A percentile compares a stretch with the other conserved stretches of the same genome.
Evolutionary conservation across 1,140 invertebrate species (phyloP).

Genomic region (Euglossa dilemma): DNA sequence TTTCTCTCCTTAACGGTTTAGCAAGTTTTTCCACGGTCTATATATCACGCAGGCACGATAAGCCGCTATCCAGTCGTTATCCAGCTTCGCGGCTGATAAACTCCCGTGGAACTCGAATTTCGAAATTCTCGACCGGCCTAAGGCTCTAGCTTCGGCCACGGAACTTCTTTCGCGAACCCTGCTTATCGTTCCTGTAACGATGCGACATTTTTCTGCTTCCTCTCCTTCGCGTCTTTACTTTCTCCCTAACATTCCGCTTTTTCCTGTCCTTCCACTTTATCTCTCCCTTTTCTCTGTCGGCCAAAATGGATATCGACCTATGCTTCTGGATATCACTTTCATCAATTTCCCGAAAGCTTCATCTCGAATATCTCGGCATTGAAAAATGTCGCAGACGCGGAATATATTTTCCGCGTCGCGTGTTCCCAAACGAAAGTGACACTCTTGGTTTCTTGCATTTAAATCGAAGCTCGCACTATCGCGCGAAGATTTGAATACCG

Average conservation of each 20-base stretch:
- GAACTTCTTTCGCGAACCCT: neutral
- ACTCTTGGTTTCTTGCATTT: no score
- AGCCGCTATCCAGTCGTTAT: neutral
- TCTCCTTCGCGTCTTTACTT: neutral
- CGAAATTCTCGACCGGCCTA: neutral
- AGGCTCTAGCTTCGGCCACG: neutral
- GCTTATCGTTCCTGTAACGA: neutral
- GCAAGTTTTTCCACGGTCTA: neutral
- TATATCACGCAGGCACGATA: neutral
- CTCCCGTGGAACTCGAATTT: neutral
- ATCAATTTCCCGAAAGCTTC: neutral
- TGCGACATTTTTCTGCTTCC: neutral
- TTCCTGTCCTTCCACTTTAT: neutral
- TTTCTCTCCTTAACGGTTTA: neutral
- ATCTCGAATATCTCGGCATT: neutral
- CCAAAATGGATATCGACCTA: neutral
- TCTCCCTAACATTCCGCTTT: neutral
- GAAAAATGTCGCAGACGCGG: neutral
- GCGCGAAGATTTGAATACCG: no score
- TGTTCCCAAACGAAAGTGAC: no score
- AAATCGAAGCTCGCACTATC: no score
- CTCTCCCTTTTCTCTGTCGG: neutral
- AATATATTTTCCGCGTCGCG: neutral
- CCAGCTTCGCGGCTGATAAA: neutral
- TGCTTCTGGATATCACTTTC: conserved; percentile 1